Evolutionary conservation across 35 echinoderm and acorn worm species (phyloP).

Genomic region (Acanthaster planci): DNA sequence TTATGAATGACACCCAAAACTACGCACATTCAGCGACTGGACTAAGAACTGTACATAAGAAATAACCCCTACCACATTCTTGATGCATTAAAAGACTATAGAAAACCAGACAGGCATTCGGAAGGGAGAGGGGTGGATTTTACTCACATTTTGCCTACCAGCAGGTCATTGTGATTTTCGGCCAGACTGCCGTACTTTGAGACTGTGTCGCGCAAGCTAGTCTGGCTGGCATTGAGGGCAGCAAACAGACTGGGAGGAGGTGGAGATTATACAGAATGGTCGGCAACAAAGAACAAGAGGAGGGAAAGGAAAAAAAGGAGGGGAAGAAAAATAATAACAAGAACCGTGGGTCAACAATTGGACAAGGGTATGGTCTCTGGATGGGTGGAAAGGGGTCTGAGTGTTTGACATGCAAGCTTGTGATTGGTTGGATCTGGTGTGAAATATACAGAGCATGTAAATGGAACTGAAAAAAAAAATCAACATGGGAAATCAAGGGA

Average conservation of each 20-base stretch:
- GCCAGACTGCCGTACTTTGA: conserved; percentile 92
- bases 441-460: conserved; percentile 16
- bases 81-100: background rate
- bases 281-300: background rate
- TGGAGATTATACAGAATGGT: background rate
- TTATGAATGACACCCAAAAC: too few species aligned
- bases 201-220: conserved; percentile 92
- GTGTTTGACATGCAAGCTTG: background rate
- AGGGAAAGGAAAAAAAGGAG: background rate
- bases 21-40: too few species aligned
- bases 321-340: conserved; percentile 4
- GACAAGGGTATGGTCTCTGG: background rate
- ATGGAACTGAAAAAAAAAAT: background rate
- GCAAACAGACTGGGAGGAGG: conserved; percentile 78
- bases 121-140: background rate
- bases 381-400: background rate
- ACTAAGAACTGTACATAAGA: too few species aligned
- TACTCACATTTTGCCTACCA: conserved; percentile 97
- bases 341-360: background rate
- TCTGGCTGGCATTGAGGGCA: conserved; percentile 82
- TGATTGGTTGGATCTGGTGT: background rate
- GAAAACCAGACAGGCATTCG: background rate
- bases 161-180: conserved; percentile 88
- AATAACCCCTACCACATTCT: too few species aligned
- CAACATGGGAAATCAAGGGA: too few species aligned